These are phyloP conservation scores for Drosophila mettleri DNA, from an alignment of 2,888 invertebrate species.

Conservation along the genomic window DNA sequence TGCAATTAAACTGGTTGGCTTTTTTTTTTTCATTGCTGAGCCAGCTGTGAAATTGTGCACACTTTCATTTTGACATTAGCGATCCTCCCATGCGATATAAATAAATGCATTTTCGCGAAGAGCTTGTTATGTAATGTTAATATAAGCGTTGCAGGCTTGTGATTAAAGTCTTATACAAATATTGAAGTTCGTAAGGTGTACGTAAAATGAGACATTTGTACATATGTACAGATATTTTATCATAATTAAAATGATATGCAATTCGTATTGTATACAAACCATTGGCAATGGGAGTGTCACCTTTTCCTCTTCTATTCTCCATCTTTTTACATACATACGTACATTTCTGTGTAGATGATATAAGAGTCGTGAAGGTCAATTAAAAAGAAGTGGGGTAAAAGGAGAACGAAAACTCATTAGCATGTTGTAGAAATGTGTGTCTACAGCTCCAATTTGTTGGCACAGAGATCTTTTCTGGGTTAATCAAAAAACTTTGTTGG, in stretches of 20 bases:
- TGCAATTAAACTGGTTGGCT: constrained; percentile 55
- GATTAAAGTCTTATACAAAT: constrained; percentile 2
- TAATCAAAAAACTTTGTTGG: constrained; percentile 27
- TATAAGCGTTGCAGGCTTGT: constrained; percentile 8
- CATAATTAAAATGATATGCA: background rate
- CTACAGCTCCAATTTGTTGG: background rate
- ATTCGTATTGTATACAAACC: background rate
- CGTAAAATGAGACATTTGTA: background rate
- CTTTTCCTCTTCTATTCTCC: too few species aligned
- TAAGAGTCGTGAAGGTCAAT: constrained; percentile 10
- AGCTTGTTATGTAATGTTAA: constrained; percentile 10
- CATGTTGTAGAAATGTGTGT: constrained; percentile 6
- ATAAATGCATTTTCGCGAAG: background rate
- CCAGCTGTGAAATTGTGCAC: constrained; percentile 17
- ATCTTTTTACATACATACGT: too few species aligned
- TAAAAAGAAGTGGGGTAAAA: background rate
- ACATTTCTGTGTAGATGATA: too few species aligned
- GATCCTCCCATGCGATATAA: constrained; percentile 8
- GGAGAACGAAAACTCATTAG: constrained; percentile 12
- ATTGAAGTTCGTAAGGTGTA: background rate
- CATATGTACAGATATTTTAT: background rate
- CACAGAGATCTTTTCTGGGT: background rate
- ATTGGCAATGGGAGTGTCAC: background rate
- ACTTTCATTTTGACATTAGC: constrained; percentile 38
- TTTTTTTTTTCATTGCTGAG: background rate